Evolutionary conservation across 2,888 invertebrate species (phyloP), one percentile per base, ranked within the genome.

Genomic region (Rotaria socialis): DNA sequence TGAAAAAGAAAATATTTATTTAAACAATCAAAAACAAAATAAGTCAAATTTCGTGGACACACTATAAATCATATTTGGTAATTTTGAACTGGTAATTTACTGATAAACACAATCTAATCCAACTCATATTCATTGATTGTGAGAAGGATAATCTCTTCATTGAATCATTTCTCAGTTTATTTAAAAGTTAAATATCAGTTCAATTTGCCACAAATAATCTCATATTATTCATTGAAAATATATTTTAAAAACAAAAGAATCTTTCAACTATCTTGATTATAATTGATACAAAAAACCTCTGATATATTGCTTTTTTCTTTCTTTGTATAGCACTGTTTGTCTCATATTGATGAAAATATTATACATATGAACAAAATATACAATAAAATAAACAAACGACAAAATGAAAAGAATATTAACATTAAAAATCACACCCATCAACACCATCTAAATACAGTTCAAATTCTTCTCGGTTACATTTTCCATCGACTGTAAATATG

Each of bases 371-470:
- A 67, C 35, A 67, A 3, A 41, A 27, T 14, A 27, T 27, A 60
- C n/a, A 27, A 35, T 7, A 27, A 14, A 35, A 14, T 14, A n/a
- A 67, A 67, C 11, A 16, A 35, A 67, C 19, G 35, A 67, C 16
- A 5, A 35, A 67, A 35, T 3, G 5, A 35, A 35, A 3, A 60
- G 19, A 35, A 2, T 41, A 67, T 67, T 35, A 35, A 41, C 41
- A 47, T 80, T 47, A 80, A 80, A 80, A 80, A 80, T 80, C 80
- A 47, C 80, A 80, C n/a, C 80, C 80, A 80, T 80, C 80, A 22
- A 43, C 11, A 24, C 80, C 80, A 47, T 80, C 80, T 10, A 80
- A n/a, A 80, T 80, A 80, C 14, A 80, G 43, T 47, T 80, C 80
- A 14, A 80, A 80, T 43, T 80, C 80, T 80, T 80, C 80, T 7